These are phyloP conservation scores for Melanostoma scalare DNA, from an alignment of 2,888 invertebrate genomes.

Conservation along the genomic window DNA sequence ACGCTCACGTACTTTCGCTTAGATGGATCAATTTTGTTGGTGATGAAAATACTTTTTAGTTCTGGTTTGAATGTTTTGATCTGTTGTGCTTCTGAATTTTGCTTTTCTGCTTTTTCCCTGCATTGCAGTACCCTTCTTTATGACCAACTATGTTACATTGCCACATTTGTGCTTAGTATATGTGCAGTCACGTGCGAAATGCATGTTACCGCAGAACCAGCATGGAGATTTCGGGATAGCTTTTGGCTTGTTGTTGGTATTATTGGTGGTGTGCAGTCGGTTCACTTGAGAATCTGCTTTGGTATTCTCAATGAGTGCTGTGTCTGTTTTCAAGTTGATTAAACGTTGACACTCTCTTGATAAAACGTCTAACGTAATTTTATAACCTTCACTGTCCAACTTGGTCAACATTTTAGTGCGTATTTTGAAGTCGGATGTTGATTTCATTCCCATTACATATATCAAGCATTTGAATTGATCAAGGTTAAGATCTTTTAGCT, in stretches of 20 bases:
- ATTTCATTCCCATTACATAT: conserved; percentile 70
- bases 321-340: conserved; percentile 65
- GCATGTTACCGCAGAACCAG: conserved; percentile 69
- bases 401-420: conserved; percentile 68
- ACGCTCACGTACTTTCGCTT: conserved; percentile 64
- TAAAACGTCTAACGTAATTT: conserved; percentile 54
- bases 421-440: conserved; percentile 62
- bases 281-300: conserved; percentile 39
- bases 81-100: neutral
- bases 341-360: conserved; percentile 68
- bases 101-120: conserved; percentile 8
- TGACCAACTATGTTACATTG: conserved; percentile 50
- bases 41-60: conserved; percentile 43
- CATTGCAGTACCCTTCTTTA: conserved; percentile 58
- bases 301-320: conserved; percentile 55
- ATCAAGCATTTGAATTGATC: conserved; percentile 71
- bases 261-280: conserved; percentile 20
- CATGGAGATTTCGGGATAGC: conserved; percentile 60
- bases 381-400: conserved; percentile 52
- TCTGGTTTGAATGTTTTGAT: conserved; percentile 19
- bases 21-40: conserved; percentile 35
- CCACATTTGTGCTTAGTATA: conserved; percentile 60
- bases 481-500: conserved; percentile 19
- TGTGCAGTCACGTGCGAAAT: conserved; percentile 52
- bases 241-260: conserved; percentile 32